phyloP scores from a whole-genome alignment of 2,797 vertebrate genomes.

The Labroides dimidiatus region DNA sequence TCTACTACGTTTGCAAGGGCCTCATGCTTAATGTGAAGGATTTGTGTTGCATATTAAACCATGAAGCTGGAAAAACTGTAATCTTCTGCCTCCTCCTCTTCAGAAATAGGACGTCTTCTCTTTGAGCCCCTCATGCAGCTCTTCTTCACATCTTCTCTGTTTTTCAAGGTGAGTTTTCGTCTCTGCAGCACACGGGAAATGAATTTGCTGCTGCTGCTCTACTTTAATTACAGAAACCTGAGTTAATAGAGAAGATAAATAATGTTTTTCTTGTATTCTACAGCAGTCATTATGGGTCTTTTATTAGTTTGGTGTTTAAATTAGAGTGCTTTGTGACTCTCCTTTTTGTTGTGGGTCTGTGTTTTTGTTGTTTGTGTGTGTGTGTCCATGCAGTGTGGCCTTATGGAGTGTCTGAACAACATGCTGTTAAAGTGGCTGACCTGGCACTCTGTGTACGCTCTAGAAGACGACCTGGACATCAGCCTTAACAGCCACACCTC shows the following conservation, averaged over 20 bases:
- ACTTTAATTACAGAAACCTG: slow-evolving; percentile 7
- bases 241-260: background rate
- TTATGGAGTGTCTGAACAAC: slow-evolving; percentile 90
- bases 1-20: background rate
- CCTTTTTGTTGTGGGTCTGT: slow-evolving; percentile 10
- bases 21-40: background rate
- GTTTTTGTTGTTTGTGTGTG: background rate
- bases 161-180: slow-evolving; percentile 90
- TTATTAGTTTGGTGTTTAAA: slow-evolving; percentile 15
- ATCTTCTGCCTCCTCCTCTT: slow-evolving; percentile 55
- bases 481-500: slow-evolving; percentile 83
- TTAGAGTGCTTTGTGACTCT: background rate
- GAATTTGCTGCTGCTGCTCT: background rate
- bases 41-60: background rate
- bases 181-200: background rate
- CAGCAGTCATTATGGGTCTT: background rate
- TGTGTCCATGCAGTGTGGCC: slow-evolving; percentile 84
- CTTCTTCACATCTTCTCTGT: slow-evolving; percentile 92
- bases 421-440: slow-evolving; percentile 94
- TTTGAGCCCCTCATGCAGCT: slow-evolving; percentile 90
- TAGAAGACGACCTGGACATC: slow-evolving; percentile 82
- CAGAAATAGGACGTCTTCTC: slow-evolving; percentile 86
- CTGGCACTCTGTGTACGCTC: slow-evolving; percentile 82
- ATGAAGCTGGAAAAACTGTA: slow-evolving; percentile 7
- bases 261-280: slow-evolving; percentile 15